Percentiles rank a stretch among this genome's conserved stretches.
phyloP scores from a whole-genome alignment of 2,113 vertebrate genomes.

The Rhinichthys klamathensis region DNA sequence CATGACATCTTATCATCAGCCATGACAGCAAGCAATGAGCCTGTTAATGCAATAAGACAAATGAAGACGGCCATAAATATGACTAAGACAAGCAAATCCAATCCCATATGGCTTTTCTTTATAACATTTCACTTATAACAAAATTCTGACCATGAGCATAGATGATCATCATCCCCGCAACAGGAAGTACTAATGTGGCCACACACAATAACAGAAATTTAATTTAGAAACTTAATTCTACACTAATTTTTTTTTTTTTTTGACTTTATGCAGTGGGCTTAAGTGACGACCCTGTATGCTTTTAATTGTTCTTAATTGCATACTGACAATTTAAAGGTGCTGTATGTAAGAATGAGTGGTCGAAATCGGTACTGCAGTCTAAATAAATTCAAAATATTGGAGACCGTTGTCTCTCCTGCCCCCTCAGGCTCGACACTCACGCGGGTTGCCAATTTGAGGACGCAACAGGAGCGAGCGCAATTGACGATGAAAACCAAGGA shows the following conservation, averaged over 20 bases:
- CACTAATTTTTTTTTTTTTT: not conserved
- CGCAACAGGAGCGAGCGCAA: no score
- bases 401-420: no score
- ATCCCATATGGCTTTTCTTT: slow-evolving; percentile 27
- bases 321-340: not conserved
- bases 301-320: not conserved
- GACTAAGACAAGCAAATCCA: slow-evolving; percentile 38
- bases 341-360: no score
- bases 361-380: no score
- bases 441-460: no score
- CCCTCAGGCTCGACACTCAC: no score
- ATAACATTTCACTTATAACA: slow-evolving; percentile 10
- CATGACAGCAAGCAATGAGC: slow-evolving; percentile 37
- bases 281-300: not conserved
- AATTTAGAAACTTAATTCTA: not conserved
- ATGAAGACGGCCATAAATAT: slow-evolving; percentile 49
- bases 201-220: not conserved
- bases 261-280: not conserved
- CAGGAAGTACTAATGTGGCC: not conserved
- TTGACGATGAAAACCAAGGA: no score
- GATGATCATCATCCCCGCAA: not conserved
- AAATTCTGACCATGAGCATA: not conserved
- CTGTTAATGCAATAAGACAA: slow-evolving; percentile 49
- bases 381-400: no score
- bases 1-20: slow-evolving; percentile 48